Base-by-base conservation (phyloP, 2,113 vertebrate species). In the Halichoeres trimaculatus region DNA sequence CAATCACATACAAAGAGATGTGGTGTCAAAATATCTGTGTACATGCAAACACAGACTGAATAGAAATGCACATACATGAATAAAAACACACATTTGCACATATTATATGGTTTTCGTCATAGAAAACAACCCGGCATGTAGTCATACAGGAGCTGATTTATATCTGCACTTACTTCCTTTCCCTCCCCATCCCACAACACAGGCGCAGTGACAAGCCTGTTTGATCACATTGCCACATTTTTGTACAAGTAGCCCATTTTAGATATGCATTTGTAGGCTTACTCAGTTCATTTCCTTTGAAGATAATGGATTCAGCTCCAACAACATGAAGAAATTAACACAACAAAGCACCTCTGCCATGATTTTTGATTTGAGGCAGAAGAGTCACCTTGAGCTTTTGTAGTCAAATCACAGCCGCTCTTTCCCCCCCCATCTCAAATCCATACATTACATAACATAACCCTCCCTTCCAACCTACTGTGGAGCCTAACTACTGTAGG, bases 361-460 rank as follows among this genome's bases (percentile, higher is more conserved):
- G 16, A 14, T 45, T 16, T 16, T n/a, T 17, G 45, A 23, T 23
- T 5, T 8, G 53, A 70, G 51, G 34, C 22, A 59, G 41, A 67
- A 62, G 48, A 81, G 83, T 88, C 74, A 87, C 85, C 83, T 87
- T 90, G 70, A 78, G 64, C 55, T 47, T 67, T 41, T 38, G 54
- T 55, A 76, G 65, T 74, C 59, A 70, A 63, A 75, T 56, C 76
- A 52, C 45, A 74, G 70, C 64, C 56, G 48, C 56, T 70, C 23
- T 62, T 59, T n/a, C 40, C 48, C 58, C 8, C 40, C 48, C 58
- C 8, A 3, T 14, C 61, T 76, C 76, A 84, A 87, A 88, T 87
- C 83, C 78, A 84, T 82, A 84, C 71, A 74, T 84, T 90, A 67
- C 84, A 68, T 88, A 89, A 89, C 81, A 61, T 14, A 70, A 79